Percentiles rank a stretch among this genome's conserved stretches.
phyloP scores from a whole-genome alignment of 2,888 invertebrate species.

The Tachina grossa region DNA sequence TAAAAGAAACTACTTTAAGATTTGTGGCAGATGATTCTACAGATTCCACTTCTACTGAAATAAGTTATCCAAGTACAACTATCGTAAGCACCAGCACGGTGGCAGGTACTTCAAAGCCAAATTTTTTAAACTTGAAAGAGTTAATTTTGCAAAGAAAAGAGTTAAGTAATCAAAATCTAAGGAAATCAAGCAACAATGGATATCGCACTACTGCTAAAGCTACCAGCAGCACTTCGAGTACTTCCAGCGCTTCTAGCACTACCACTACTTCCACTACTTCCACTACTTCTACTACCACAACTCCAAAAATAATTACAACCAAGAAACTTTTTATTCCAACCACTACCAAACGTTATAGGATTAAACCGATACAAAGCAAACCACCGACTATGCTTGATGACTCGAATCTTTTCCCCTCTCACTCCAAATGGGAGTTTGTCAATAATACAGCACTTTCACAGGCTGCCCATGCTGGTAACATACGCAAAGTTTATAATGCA shows the following conservation, averaged over 20 bases:
- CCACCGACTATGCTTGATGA: conserved; percentile 79
- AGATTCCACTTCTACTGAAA: conserved; percentile 7
- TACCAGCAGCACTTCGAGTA: conserved; percentile 64
- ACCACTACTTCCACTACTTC: conserved; percentile 63
- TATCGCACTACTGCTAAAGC: not conserved
- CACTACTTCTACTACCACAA: conserved; percentile 63
- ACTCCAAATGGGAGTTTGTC: conserved; percentile 85
- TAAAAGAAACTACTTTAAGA: conserved; percentile 38
- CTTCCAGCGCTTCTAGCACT: conserved; percentile 73
- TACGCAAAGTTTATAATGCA: conserved; percentile 85
- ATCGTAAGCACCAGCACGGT: not conserved
- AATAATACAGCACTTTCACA: conserved; percentile 82
- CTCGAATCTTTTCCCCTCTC: conserved; percentile 81
- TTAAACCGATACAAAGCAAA: conserved; percentile 75
- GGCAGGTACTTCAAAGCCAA: conserved; percentile 74
- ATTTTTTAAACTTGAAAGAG: conserved; percentile 82
- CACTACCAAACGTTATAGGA: conserved; percentile 75
- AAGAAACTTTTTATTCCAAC: conserved; percentile 59
- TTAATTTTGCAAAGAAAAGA: conserved; percentile 79
- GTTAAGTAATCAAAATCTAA: conserved; percentile 29
- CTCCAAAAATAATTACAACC: conserved; percentile 46
- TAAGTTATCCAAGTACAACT: not conserved
- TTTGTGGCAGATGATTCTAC: conserved; percentile 52
- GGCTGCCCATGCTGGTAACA: conserved; percentile 79
- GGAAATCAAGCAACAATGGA: conserved; percentile 27